phyloP scores from a whole-genome alignment of 2,888 invertebrate genomes.

The Parnassius apollo region DNA sequence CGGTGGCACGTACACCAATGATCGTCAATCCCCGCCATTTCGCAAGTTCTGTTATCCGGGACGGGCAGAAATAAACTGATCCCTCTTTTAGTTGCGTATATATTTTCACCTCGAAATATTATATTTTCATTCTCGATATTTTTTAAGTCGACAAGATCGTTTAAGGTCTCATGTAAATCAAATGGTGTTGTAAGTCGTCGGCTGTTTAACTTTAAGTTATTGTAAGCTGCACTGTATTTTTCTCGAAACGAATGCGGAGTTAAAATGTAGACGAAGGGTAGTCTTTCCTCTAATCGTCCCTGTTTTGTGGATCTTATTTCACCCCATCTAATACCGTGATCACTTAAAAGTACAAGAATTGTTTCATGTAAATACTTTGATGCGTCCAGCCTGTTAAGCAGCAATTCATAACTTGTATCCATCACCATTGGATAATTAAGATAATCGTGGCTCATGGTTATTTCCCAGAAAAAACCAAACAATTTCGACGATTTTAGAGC shows the following conservation, averaged over 20 bases:
- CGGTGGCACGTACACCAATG: slow-evolving; percentile 93
- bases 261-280: slow-evolving; percentile 87
- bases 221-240: slow-evolving; percentile 79
- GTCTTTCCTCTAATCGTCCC: slow-evolving; percentile 90
- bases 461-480: slow-evolving; percentile 91
- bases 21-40: slow-evolving; percentile 85
- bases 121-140: slow-evolving; percentile 41
- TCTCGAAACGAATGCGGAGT: slow-evolving; percentile 86
- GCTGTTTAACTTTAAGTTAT: slow-evolving; percentile 83
- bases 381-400: slow-evolving; percentile 75
- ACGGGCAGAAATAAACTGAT: slow-evolving; percentile 88
- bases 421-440: slow-evolving; percentile 87
- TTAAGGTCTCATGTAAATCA: slow-evolving; percentile 89
- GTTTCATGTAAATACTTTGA: slow-evolving; percentile 82
- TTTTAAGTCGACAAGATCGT: slow-evolving; percentile 81
- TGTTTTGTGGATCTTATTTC: slow-evolving; percentile 88
- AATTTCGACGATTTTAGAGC: slow-evolving; percentile 78
- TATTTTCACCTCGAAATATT: slow-evolving; percentile 42
- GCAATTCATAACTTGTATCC: slow-evolving; percentile 82
- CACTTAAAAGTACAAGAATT: slow-evolving; percentile 88
- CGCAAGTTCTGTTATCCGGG: slow-evolving; percentile 85
- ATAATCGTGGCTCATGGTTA: slow-evolving; percentile 89
- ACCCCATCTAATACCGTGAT: slow-evolving; percentile 94
- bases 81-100: slow-evolving; percentile 65
- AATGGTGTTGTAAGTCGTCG: slow-evolving; percentile 85